phyloP scores from a whole-genome alignment of 2,888 invertebrate species.

The Macaria notata region DNA sequence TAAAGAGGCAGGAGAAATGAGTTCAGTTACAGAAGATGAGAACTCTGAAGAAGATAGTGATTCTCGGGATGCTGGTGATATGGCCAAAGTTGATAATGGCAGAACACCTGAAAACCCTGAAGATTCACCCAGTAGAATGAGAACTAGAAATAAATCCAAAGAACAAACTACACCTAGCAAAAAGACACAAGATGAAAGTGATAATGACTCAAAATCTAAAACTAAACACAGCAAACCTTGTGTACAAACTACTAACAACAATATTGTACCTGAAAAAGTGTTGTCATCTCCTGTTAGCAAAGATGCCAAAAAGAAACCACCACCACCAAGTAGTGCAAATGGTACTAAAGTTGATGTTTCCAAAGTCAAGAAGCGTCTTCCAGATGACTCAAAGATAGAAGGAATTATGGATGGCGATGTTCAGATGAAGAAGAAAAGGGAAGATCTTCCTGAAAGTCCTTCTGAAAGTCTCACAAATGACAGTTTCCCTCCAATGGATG shows the following conservation, averaged over 20 bases:
- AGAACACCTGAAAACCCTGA: slow-evolving; percentile 89
- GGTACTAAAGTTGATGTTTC: slow-evolving; percentile 74
- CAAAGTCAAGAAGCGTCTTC: slow-evolving; percentile 83
- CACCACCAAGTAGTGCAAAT: slow-evolving; percentile 42
- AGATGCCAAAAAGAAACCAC: slow-evolving; percentile 71
- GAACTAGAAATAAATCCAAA: slow-evolving; percentile 92
- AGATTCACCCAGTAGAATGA: slow-evolving; percentile 93
- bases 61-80: slow-evolving; percentile 90
- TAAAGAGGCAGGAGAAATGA: slow-evolving; percentile 87
- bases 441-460: slow-evolving; percentile 87
- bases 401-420: slow-evolving; percentile 83
- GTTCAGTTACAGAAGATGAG: slow-evolving; percentile 93
- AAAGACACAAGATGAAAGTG: slow-evolving; percentile 76
- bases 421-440: slow-evolving; percentile 80
- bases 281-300: slow-evolving; percentile 67
- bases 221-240: slow-evolving; percentile 58
- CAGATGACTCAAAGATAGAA: slow-evolving; percentile 80
- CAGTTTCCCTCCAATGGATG: slow-evolving; percentile 91
- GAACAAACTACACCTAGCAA: slow-evolving; percentile 84
- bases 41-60: slow-evolving; percentile 98
- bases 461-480: slow-evolving; percentile 92
- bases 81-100: slow-evolving; percentile 91
- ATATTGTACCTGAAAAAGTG: slow-evolving; percentile 61
- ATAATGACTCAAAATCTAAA: slow-evolving; percentile 71
- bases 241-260: slow-evolving; percentile 70